Base-by-base conservation (phyloP, 2,113 vertebrate species). In the Pomatostomus ruficeps region DNA sequence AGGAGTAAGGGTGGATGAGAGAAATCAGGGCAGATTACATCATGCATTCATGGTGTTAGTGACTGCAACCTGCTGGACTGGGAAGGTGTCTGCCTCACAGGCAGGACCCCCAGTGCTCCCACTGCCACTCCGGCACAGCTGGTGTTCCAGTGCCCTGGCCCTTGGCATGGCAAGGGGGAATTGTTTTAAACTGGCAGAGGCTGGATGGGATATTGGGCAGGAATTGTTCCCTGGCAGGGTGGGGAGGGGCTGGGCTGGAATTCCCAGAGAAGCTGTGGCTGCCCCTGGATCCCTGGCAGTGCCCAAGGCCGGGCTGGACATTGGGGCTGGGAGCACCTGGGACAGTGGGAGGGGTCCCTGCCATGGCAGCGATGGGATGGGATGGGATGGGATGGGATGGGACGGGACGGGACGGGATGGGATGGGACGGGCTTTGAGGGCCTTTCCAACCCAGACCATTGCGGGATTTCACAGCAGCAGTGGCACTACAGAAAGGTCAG, bases 281-380 rank as follows among this genome's bases (percentile, higher is more conserved):
- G n/a, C 29, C 18, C 18, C 38, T 55, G 40, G 28, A 73, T 36
- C n/a, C 13, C 46, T 54, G 12, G 25, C 0, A 67, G 31, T 28
- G n/a, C 1, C 24, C 43, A 26, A 31, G 43, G 20, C 3, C 57
- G 58, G 23, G 24, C 0, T 22, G n/a, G 63, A 70, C 1, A n/a
- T n/a, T n/a, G 1, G 26, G 49, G 28, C 36, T 57, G 26, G 31
- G 25, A 79, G 21, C 51, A 0, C 20, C n/a, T 52, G 74, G 45
- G 22, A n/a, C 1, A 20, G 66, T 28, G 52, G 45, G 1, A 79
- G 22, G 17, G 16, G 80, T 11, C 29, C 66, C 38, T 72, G 45
- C 25, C 5, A 1, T 23, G 38, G 38, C 45, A 52, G 33, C n/a
- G n/a, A n/a, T n/a, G n/a, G n/a, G n/a, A n/a, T n/a, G 12, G 21